Evolutionary conservation across 2,888 invertebrate genomes (phyloP), one percentile per base, ranked within the genome.

Genomic region (Iselma pallidipennis): DNA sequence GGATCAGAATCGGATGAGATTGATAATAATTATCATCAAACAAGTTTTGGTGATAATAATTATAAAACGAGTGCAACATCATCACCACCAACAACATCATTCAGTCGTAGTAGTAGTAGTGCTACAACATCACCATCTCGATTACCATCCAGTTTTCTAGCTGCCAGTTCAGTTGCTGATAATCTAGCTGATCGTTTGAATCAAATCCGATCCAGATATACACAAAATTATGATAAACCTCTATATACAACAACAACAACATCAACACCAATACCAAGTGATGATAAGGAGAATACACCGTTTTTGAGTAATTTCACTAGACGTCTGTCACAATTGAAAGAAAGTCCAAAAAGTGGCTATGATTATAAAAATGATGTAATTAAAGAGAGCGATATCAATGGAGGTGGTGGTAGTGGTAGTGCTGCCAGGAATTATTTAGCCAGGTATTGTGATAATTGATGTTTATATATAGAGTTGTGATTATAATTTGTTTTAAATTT

Each of bases 241-340:
- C 49, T 70, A 1, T 74, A 68, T 25, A 55, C 65, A 0, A 63
- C 71, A 1, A 48, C 72, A 5, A 55, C 60, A 61, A 54, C n/a
- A 21, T 16, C 3, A 62, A 63, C 3, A 14, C 14, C 53, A n/a
- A 9, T 45, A 19, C 52, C 49, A 3, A n/a, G n/a, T n/a, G n/a
- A n/a, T n/a, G 74, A 76, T 4, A 73, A 86, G 76, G 84, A 85
- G 63, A 88, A 89, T 75, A 88, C 89, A 70, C 89, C 90, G 55
- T 90, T 88, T 78, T 81, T 90, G 73, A 90, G 89, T 73, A 90
- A 88, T 74, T 91, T 90, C 70, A 89, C 90, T 0, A 83, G 86
- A 61, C 84, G 89, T 62, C 77, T 90, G 62, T 85, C 87, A 12
- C 78, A 78, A 53, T 53, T 81, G 49, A 76, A 75, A 3, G 56